These are phyloP conservation scores for Sorex araneus DNA, from an alignment of 2,113 vertebrate genomes.

Conservation along the genomic window DNA sequence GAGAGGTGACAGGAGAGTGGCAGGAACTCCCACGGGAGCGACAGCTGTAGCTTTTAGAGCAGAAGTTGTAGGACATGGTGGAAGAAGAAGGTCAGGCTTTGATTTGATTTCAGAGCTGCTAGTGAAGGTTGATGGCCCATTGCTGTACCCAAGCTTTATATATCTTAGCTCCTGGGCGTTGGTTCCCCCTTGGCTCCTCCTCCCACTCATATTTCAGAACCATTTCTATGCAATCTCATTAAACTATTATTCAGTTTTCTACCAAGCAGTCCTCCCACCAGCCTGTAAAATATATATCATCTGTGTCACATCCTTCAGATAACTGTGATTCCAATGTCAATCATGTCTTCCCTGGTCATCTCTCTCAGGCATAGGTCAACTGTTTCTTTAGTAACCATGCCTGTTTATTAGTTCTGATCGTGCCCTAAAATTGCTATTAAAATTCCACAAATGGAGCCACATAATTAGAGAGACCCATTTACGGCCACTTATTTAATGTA, in stretches of 20 bases:
- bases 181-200: too few species aligned
- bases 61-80: not conserved
- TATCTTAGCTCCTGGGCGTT: not conserved
- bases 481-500: not conserved
- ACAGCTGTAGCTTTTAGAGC: not conserved
- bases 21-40: not conserved
- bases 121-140: not conserved
- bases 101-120: not conserved
- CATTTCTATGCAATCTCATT: not conserved
- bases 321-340: constrained; percentile 1
- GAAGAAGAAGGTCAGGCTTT: not conserved
- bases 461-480: not conserved
- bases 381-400: not conserved
- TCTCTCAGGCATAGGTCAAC: not conserved
- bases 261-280: not conserved
- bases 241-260: not conserved
- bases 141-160: not conserved
- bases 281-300: not conserved
- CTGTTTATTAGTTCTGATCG: not conserved
- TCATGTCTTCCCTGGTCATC: not conserved
- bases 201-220: not conserved
- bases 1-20: not conserved
- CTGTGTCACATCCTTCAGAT: not conserved
- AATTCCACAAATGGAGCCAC: not conserved
- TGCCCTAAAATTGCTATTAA: not conserved